Base-by-base conservation (phyloP, 2,113 vertebrate species). In the Cyphomyrus discorhynchus region DNA sequence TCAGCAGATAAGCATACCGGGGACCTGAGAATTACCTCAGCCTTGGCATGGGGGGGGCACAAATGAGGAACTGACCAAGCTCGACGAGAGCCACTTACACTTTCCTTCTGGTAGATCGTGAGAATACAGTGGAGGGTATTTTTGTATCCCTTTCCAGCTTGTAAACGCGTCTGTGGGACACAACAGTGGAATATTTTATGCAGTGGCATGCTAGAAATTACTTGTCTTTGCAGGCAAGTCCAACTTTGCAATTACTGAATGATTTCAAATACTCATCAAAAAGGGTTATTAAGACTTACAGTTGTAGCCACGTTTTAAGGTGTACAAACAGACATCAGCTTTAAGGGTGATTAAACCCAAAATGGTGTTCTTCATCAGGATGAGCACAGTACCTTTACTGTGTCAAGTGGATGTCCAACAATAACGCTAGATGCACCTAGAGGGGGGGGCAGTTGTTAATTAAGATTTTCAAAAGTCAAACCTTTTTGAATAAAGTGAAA, bases 91-190 rank as follows among this genome's bases (percentile, higher is more conserved):
- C 15, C 90, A 96, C 96, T 97, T 95, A 99, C 98, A 88, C 95
- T 97, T 92, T 99, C 98, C 90, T 97, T 97, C 94, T 92, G 96
- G 95, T 98, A 99, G 93, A 98, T 96, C 2, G 87, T 96, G 77
- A 97, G 93, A 90, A 98, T 91, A 90, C 98, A 99, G 92, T 95
- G 96, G 0, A 98, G 39, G 0, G 95, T 97, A 92, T 94, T 98
- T 87, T 93, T 95, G 49, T 98, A 98, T 90, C 96, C 96, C 27
- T 95, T 92, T 0, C 98, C 98, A 4, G 97, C 97, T 94, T 99
- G 98, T 88, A 99, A 94, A 47, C 97, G 97, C 49, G 97, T 97
- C 98, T 99, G 95, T 0, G 90, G 47, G 47, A 92, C 53, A 92
- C 35, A 94, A 89, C 49, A 11, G 13, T 24, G 47, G 27, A 62